These are phyloP conservation scores for Heterocephalus glaber DNA, from an alignment of 2,113 vertebrate genomes.

Conservation along the genomic window DNA sequence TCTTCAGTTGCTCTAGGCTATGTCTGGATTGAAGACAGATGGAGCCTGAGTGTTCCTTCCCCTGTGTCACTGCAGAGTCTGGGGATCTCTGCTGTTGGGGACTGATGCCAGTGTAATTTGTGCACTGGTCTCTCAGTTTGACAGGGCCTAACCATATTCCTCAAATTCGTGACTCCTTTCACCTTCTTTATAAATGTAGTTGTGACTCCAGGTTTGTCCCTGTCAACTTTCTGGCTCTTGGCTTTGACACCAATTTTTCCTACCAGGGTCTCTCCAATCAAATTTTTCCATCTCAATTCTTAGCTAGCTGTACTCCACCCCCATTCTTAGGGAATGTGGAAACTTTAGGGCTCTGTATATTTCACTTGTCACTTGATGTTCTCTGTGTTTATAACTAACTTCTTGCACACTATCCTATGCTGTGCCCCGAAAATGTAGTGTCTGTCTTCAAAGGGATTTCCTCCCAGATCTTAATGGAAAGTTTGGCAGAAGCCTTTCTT, in stretches of 20 bases:
- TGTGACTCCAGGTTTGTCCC: background rate
- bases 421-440: background rate
- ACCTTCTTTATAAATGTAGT: background rate
- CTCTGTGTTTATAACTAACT: background rate
- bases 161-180: background rate
- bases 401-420: background rate
- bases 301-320: background rate
- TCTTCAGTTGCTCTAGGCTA: background rate
- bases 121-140: background rate
- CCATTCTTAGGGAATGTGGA: background rate
- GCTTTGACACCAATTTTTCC: background rate
- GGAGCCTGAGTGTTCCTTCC: background rate
- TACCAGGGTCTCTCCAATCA: background rate
- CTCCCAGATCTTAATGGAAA: background rate
- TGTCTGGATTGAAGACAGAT: background rate
- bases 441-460: background rate
- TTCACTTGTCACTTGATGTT: background rate
- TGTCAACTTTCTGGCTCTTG: background rate
- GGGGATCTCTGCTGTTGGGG: background rate
- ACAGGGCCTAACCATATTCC: background rate
- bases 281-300: background rate
- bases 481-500: background rate
- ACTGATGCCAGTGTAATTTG: background rate
- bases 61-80: background rate
- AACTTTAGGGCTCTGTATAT: background rate